phyloP scores from a whole-genome alignment of 2,888 invertebrate genomes.

The Pterostichus niger region DNA sequence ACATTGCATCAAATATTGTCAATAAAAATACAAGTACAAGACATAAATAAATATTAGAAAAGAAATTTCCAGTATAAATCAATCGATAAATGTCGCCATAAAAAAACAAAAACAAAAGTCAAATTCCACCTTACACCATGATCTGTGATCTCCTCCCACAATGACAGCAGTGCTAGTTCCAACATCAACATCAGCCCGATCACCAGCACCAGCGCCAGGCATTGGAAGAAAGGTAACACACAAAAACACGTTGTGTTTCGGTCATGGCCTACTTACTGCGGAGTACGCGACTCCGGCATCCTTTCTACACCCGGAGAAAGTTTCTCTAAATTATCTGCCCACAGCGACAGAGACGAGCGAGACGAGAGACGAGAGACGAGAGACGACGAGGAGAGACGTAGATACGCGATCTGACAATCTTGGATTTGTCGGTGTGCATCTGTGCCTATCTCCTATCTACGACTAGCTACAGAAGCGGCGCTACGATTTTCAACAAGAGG shows the following conservation, averaged over 20 bases:
- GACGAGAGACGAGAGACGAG: not conserved
- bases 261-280: conserved; percentile 64
- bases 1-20: too few species aligned
- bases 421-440: conserved; percentile 7
- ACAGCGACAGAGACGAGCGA: conserved; percentile 24
- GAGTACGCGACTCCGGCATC: conserved; percentile 56
- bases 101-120: not conserved
- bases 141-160: conserved; percentile 25
- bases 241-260: conserved; percentile 64
- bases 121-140: conserved; percentile 17
- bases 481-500: too few species aligned
- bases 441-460: conserved; percentile 28
- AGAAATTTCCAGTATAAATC: too few species aligned
- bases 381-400: conserved; percentile 6
- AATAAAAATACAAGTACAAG: too few species aligned
- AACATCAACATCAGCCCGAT: conserved; percentile 3
- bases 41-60: too few species aligned
- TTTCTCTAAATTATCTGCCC: conserved; percentile 63
- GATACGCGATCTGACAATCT: conserved; percentile 16
- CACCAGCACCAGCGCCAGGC: not conserved
- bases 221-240: conserved; percentile 63
- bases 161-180: not conserved
- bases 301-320: conserved; percentile 64
- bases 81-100: too few species aligned
- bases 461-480: too few species aligned